Base-by-base conservation (phyloP, 2,113 vertebrate species). In the Pangasianodon gigas region DNA sequence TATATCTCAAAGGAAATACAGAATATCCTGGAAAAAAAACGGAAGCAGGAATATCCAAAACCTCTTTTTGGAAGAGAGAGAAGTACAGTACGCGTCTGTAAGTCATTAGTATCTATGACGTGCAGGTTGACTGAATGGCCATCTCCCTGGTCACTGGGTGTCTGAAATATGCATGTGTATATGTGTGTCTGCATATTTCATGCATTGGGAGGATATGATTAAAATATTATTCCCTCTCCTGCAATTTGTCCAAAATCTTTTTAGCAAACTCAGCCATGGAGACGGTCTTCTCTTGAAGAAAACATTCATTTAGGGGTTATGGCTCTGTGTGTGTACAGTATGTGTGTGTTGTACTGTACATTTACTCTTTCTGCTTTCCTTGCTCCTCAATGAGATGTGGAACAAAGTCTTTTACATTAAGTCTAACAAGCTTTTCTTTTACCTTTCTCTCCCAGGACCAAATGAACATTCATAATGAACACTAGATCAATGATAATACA, bases 91-190 rank as follows among this genome's bases (percentile, higher is more conserved):
- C 46, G 52, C 90, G 90, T 91, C 89, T 91, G 89, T 86, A 80
- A 86, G 89, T 87, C 87, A 90, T 92, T 92, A 92, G 90, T 88
- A 77, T 87, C 74, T 74, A 60, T 88, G 92, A 89, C 48, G 88
- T 91, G 62, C 85, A 85, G 88, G 85, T 87, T 92, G 89, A 88
- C 84, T 84, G 80, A 83, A 84, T 90, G 88, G 87, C 82, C 75
- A 77, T 89, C 89, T 88, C 89, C 80, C 87, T 77, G 69, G 86
- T 92, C 88, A 91, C 46, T 84, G 88, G 74, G 85, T 84, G 83
- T 90, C 84, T 92, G 87, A 92, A 92, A 90, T 91, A 89, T 65
- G 81, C n/a, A 41, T 81, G 60, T 80, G 80, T 83, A n/a, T 67
- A 58, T 86, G 77, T 87, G 56, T 67, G 75, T 69, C 74, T 54